Base-by-base conservation (phyloP, 2,888 invertebrate species). In the Cotesia congregata region DNA sequence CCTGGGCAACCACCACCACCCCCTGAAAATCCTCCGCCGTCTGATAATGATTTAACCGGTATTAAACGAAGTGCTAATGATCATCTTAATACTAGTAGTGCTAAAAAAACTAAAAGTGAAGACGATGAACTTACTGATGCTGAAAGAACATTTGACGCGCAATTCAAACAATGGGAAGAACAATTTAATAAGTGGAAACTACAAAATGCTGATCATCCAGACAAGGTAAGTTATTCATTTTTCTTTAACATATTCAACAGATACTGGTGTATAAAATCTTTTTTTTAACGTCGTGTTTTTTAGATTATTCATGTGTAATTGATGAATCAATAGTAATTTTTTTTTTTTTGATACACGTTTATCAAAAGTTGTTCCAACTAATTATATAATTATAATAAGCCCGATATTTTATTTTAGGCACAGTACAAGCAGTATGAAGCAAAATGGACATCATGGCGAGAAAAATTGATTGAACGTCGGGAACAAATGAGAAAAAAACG, bases 101-200 rank as follows among this genome's bases (percentile, higher is more conserved):
- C 85, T 75, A 88, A 89, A 80, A 88, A 88, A 81, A 79, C 83
- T 17, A 88, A 86, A 82, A 74, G 85, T 59, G 88, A 88, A 79
- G 87, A 87, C 72, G 88, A 89, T 71, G 87, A 90, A 73, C 82
- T 92, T 62, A 91, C 91, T 0, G 92, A 92, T 82, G 95, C 96
- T 83, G 96, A 97, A 89, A 94, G 93, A 88, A 93, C 94, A 77
- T 98, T 98, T 90, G 96, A 96, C 86, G 93, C 94, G 79, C 96
- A 97, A 88, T 97, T 97, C 88, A 93, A 93, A 84, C 94, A 96
- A 86, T 98, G 97, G 97, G 97, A 97, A 90, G 93, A 95, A 82
- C 96, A 97, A 88, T 97, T 97, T 88, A 94, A 95, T 84, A 95
- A 95, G 83, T 98, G 98, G 98, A 96, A 95, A 87, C 93, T 93